Percentiles rank a stretch among this genome's conserved stretches.
Conservation (phyloP, 2,113 vertebrate species). For the Cebus imitator region DNA sequence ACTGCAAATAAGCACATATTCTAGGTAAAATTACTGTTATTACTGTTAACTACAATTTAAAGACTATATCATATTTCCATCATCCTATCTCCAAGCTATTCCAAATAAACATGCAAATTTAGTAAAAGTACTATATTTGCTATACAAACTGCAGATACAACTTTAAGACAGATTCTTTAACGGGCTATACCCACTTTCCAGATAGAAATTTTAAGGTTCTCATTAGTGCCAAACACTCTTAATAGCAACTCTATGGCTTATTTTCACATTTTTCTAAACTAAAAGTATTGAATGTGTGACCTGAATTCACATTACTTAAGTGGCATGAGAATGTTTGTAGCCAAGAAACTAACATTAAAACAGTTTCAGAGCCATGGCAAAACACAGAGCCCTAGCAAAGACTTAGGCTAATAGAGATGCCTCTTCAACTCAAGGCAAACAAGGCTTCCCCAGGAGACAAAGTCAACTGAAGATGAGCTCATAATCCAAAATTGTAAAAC, state of each 20-base stretch:
- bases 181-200: background rate
- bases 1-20: background rate
- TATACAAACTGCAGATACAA: background rate
- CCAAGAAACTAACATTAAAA: background rate
- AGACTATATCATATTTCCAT: background rate
- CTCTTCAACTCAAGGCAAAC: background rate
- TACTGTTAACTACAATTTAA: background rate
- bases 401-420: background rate
- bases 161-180: background rate
- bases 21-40: background rate
- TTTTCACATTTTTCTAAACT: background rate
- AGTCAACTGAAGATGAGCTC: background rate
- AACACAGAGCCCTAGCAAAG: background rate
- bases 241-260: background rate
- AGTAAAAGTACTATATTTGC: background rate
- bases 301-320: conserved; percentile 20
- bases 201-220: background rate
- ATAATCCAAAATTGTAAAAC: background rate
- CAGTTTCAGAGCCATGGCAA: background rate
- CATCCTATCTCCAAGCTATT: background rate
- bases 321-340: background rate
- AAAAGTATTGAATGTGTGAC: background rate
- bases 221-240: background rate
- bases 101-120: conserved; percentile 30
- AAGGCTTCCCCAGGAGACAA: background rate